phyloP scores from a whole-genome alignment of 92 coral and sea anemone species.

The Palythoa grandiflora region DNA sequence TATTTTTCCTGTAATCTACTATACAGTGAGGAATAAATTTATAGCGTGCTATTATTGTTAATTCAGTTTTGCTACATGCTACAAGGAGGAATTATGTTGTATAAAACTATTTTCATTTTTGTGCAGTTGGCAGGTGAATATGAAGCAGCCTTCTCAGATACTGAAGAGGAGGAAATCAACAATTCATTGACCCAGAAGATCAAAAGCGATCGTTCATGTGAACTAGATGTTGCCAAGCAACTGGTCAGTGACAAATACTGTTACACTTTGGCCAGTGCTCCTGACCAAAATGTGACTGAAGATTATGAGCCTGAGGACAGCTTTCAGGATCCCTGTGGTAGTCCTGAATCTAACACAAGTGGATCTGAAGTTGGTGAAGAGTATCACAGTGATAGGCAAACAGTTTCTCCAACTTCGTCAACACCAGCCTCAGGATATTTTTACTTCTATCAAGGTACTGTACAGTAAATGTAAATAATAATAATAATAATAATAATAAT shows the following conservation, averaged over 20 bases:
- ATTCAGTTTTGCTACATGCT: not conserved
- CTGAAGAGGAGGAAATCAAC: conserved; percentile 49
- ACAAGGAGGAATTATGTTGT: not conserved
- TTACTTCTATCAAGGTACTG: conserved; percentile 81
- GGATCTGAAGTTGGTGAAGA: conserved; percentile 43
- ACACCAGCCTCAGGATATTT: conserved; percentile 50
- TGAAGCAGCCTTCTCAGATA: conserved; percentile 91
- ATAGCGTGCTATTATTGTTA: not conserved
- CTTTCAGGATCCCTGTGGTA: not conserved
- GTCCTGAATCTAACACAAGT: conserved; percentile 19
- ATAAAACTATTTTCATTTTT: not conserved
- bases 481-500: no score
- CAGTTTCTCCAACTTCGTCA: conserved; percentile 50
- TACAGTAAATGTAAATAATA: not conserved
- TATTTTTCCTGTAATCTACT: no score
- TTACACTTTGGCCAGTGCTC: not conserved
- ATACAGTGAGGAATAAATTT: no score
- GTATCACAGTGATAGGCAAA: conserved; percentile 13
- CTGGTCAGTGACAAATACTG: not conserved
- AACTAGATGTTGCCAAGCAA: not conserved
- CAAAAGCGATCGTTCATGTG: not conserved
- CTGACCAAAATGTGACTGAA: conserved; percentile 1
- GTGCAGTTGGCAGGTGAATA: conserved; percentile 72
- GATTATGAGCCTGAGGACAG: not conserved
- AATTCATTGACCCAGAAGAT: not conserved